phyloP scores from a whole-genome alignment of 2,113 vertebrate species.

The Mellivora capensis region DNA sequence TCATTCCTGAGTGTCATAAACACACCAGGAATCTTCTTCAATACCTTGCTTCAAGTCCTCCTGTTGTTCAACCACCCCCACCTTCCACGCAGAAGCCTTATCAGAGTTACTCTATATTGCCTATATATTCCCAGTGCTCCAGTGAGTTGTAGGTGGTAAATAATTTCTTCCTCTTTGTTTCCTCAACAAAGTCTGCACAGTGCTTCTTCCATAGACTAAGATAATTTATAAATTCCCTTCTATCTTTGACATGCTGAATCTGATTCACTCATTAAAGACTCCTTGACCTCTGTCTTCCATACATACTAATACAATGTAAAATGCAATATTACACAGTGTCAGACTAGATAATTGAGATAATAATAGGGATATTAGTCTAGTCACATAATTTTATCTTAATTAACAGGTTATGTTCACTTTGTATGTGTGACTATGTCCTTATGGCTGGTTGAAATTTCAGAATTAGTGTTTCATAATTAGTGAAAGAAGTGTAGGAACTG shows the following conservation, averaged over 20 bases:
- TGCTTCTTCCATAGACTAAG: neutral
- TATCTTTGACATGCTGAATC: neutral
- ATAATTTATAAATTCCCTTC: neutral
- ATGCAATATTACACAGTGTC: neutral
- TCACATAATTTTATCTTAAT: neutral
- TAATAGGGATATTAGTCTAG: neutral
- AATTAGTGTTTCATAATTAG: neutral
- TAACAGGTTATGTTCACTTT: neutral
- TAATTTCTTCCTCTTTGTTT: neutral
- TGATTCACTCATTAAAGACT: neutral
- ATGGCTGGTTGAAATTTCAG: neutral
- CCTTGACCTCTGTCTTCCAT: neutral
- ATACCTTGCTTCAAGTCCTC: neutral
- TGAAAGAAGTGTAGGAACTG: neutral
- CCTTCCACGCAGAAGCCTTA: neutral
- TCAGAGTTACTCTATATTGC: neutral
- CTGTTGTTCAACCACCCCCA: neutral
- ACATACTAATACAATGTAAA: neutral
- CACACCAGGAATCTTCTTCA: neutral
- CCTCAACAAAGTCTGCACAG: neutral
- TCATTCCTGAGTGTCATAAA: neutral
- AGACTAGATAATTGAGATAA: neutral
- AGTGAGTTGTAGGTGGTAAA: neutral
- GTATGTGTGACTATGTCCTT: neutral
- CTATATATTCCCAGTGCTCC: neutral